Conservation (phyloP, 2,113 vertebrate genomes). For the Tychaedon coryphoeus region DNA sequence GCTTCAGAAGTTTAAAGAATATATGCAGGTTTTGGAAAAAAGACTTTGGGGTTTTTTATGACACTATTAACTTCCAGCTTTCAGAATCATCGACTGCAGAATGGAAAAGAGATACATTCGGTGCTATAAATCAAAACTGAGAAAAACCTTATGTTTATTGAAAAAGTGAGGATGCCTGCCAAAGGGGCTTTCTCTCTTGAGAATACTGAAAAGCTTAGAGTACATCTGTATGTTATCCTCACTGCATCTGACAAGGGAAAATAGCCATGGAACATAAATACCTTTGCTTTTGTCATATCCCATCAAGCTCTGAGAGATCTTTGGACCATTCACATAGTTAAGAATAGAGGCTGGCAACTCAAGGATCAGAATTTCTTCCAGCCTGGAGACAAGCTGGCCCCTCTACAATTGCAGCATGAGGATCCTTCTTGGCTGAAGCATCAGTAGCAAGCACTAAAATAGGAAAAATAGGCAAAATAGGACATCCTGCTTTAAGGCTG, state of each 20-base stretch:
- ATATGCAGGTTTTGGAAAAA: background rate
- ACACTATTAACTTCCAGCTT: conserved; percentile 30
- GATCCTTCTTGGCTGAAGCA: background rate
- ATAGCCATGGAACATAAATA: conserved; percentile 2
- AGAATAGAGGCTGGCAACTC: background rate
- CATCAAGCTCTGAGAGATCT: background rate
- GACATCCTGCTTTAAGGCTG: background rate
- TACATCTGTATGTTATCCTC: background rate
- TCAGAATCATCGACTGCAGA: background rate
- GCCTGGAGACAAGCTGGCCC: background rate
- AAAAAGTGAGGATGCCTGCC: conserved; percentile 18
- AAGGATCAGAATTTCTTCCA: background rate
- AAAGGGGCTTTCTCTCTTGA: conserved; percentile 12
- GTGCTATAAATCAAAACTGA: conserved; percentile 40
- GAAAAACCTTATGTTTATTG: conserved; percentile 39
- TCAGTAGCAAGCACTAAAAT: background rate
- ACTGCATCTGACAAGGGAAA: background rate
- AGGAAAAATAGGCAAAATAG: background rate
- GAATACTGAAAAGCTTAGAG: background rate
- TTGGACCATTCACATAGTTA: background rate
- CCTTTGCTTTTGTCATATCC: conserved; percentile 6
- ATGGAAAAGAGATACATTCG: conserved; percentile 28
- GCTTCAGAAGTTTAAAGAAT: background rate
- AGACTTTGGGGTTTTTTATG: background rate
- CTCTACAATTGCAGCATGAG: background rate